Conservation (phyloP, 1,140 invertebrate species). For the Drosophila santomea region DNA sequence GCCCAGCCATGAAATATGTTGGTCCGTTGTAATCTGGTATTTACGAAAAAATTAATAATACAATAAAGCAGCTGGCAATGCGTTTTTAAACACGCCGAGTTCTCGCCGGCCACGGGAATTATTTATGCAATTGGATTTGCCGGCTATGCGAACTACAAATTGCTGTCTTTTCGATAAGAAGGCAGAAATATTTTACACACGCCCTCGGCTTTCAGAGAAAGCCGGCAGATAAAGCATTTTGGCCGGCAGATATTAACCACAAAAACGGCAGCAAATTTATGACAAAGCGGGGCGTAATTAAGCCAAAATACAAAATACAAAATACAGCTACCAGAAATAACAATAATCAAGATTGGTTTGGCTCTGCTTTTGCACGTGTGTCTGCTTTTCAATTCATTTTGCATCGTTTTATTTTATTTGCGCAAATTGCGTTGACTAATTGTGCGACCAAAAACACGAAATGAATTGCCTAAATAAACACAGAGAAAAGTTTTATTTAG, state of each 20-base stretch:
- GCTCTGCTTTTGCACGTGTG: conserved; percentile 15
- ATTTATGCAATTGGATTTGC: conserved; percentile 77
- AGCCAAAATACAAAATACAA: conserved; percentile 36
- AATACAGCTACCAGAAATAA: conserved; percentile 50
- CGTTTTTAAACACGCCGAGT: conserved; percentile 45
- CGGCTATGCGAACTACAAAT: conserved; percentile 57
- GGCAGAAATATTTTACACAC: conserved; percentile 48
- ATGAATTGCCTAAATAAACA: conserved; percentile 49
- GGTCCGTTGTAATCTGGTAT: conserved; percentile 78
- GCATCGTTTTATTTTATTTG: conserved; percentile 48
- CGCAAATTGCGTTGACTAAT: conserved; percentile 68
- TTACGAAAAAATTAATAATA: conserved; percentile 75
- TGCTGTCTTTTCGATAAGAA: conserved; percentile 71
- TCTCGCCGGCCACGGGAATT: conserved; percentile 47
- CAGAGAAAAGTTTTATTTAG: neutral
- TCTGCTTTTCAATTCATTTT: conserved; percentile 33
- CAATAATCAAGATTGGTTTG: conserved; percentile 65
- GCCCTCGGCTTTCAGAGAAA: conserved; percentile 22
- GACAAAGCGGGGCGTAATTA: conserved; percentile 65
- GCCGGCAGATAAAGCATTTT: conserved; percentile 40
- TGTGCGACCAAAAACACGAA: conserved; percentile 51
- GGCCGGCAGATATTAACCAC: conserved; percentile 65
- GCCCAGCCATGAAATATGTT: conserved; percentile 62
- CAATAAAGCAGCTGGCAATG: conserved; percentile 54
- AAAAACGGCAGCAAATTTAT: conserved; percentile 62